Evolutionary conservation across 2,113 vertebrate genomes (phyloP).

Genomic region (Apteryx mantelli): DNA sequence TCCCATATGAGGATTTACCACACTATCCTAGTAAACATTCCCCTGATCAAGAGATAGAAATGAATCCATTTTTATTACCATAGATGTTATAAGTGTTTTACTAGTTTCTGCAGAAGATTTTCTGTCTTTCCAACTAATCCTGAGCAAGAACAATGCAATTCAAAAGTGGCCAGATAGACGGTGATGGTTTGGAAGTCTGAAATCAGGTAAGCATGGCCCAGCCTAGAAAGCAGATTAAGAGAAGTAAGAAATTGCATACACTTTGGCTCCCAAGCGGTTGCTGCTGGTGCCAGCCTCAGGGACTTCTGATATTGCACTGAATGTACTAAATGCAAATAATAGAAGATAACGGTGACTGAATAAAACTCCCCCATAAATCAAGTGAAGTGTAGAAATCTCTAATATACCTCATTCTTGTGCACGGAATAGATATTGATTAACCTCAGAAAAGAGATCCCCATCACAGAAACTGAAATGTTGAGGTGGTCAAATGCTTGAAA

Average conservation of each 20-base stretch:
- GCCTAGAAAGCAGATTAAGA: neutral
- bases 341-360: neutral
- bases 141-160: neutral
- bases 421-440: neutral
- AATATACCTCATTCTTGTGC: neutral
- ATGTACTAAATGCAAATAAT: neutral
- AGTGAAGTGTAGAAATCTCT: neutral
- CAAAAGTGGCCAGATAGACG: neutral
- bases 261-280: constrained; percentile 27
- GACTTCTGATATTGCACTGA: constrained; percentile 44
- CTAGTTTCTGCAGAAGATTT: neutral
- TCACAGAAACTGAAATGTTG: neutral
- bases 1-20: neutral
- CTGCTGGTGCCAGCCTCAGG: constrained; percentile 66
- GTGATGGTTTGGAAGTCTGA: neutral
- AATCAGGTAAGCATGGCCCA: neutral
- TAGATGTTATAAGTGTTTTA: neutral
- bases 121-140: neutral
- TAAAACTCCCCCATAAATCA: neutral
- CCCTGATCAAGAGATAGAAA: neutral
- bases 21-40: neutral
- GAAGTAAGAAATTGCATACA: neutral
- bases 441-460: neutral
- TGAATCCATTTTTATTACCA: neutral
- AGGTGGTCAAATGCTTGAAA: neutral